Base-by-base conservation (phyloP, 2,888 invertebrate species). In the Halocaridina rubra region DNA sequence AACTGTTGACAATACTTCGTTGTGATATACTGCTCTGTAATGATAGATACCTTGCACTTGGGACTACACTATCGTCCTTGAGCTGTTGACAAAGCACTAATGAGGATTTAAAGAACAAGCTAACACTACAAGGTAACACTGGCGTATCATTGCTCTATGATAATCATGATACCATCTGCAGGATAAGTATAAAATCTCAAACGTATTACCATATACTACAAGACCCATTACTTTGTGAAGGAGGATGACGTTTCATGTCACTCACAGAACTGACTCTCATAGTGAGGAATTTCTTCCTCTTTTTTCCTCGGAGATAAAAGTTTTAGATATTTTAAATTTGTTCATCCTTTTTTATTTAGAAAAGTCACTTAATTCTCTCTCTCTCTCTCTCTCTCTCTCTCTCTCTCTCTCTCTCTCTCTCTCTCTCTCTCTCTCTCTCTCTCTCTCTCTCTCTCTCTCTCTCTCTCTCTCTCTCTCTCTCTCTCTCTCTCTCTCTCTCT, bases 401-500 rank as follows among this genome's bases (percentile, higher is more conserved):
- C 69, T 69, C 69, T 69, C 69, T 69, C 69, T 27, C 69, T 69
- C 69, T 69, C 69, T 27, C 69, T 69, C 69, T 69, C 69, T 0
- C 69, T 69, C 69, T 30, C 69, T 69, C 69, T 0, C 30, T 69
- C 69, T 30, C 69, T 27, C 69, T 30, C 69, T 69, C 69, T 16
- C 69, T 69, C 69, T 2, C 69, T 69, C 69, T 29, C 69, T 27
- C 69, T 71, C 71, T 29, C 30, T 30, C 32, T 71, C 71, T 71
- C 71, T 5, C 2, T 71, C 71, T 30, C 67, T 67, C 67, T 5
- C 67, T 67, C 67, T 67, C 67, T 5, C 67, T 67, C 22, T 67
- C 67, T 67, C 67, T 5, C 67, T 67, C 67, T 67, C 67, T 67
- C 67, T 67, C 67, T 24, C 27, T 5, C 67, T 67, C 67, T 27